Evolutionary conservation across 2,888 invertebrate genomes (phyloP).

Genomic region (Tachina fera): DNA sequence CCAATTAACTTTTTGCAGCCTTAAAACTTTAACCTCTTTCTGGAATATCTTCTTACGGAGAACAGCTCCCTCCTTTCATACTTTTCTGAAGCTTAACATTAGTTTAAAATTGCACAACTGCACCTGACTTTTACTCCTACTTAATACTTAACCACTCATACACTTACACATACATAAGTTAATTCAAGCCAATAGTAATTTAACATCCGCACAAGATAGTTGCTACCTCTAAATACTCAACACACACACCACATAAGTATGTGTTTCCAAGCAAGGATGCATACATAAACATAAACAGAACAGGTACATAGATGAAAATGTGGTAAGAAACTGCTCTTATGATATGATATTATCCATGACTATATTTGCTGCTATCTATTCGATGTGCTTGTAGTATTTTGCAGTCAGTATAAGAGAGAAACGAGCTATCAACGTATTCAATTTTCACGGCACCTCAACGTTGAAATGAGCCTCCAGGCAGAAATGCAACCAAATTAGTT

Average conservation of each 20-base stretch:
- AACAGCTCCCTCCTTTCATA: too few species aligned
- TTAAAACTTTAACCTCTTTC: too few species aligned
- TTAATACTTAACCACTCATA: constrained; percentile 14
- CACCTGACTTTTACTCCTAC: background rate
- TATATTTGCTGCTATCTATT: constrained; percentile 9
- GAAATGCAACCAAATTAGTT: constrained; percentile 71
- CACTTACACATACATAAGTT: background rate
- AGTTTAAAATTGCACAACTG: background rate
- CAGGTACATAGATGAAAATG: constrained; percentile 17
- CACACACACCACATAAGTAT: too few species aligned
- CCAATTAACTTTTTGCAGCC: too few species aligned
- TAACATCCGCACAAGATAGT: constrained; percentile 51
- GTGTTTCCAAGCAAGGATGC: background rate
- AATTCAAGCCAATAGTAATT: background rate
- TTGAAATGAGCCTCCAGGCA: constrained; percentile 69
- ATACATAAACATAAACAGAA: background rate
- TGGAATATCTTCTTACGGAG: too few species aligned
- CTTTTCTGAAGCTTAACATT: too few species aligned
- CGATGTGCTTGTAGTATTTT: constrained; percentile 10
- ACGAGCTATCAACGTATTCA: constrained; percentile 63
- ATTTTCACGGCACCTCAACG: constrained; percentile 66
- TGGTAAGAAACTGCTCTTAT: constrained; percentile 59
- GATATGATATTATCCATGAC: constrained; percentile 26
- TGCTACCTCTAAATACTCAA: background rate
- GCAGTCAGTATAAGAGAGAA: constrained; percentile 8